These are phyloP conservation scores for Melanchra persicariae DNA, from an alignment of 2,888 invertebrate genomes.

Conservation along the genomic window DNA sequence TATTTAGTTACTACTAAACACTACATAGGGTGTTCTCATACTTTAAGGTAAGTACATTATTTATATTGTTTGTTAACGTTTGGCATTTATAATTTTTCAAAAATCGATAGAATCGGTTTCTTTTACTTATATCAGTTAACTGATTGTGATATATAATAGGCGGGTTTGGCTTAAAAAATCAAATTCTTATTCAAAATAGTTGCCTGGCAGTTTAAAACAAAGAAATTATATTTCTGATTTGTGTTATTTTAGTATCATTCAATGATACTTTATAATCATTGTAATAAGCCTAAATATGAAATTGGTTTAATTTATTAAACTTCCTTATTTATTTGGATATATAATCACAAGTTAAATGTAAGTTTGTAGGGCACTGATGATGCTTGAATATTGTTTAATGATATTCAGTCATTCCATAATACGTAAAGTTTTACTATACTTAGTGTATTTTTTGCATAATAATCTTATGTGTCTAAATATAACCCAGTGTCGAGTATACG, in stretches of 20 bases:
- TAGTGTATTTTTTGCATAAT: conserved; percentile 28
- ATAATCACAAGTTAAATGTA: not conserved
- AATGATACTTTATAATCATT: conserved; percentile 38
- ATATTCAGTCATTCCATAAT: conserved; percentile 59
- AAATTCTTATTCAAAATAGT: conserved; percentile 47
- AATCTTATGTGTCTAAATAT: conserved; percentile 27
- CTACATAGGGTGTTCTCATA: conserved; percentile 30
- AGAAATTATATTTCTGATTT: conserved; percentile 38
- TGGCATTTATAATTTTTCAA: conserved; percentile 55
- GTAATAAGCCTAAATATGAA: conserved; percentile 16
- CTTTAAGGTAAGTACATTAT: conserved; percentile 20
- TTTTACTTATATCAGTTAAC: conserved; percentile 37
- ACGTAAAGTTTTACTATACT: conserved; percentile 23
- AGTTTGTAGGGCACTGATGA: conserved; percentile 15
- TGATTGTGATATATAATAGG: conserved; percentile 53
- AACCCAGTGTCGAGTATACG: conserved; percentile 30
- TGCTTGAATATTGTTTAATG: conserved; percentile 39
- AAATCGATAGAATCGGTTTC: conserved; percentile 62
- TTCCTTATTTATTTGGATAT: conserved; percentile 25
- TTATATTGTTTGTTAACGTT: conserved; percentile 36
- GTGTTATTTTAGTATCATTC: conserved; percentile 45
- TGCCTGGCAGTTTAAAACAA: conserved; percentile 19
- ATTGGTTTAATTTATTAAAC: conserved; percentile 20
- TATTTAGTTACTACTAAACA: conserved; percentile 47
- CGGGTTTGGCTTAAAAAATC: conserved; percentile 59